phyloP scores from a whole-genome alignment of 2,888 invertebrate genomes.

The Himalopsyche anomala region DNA sequence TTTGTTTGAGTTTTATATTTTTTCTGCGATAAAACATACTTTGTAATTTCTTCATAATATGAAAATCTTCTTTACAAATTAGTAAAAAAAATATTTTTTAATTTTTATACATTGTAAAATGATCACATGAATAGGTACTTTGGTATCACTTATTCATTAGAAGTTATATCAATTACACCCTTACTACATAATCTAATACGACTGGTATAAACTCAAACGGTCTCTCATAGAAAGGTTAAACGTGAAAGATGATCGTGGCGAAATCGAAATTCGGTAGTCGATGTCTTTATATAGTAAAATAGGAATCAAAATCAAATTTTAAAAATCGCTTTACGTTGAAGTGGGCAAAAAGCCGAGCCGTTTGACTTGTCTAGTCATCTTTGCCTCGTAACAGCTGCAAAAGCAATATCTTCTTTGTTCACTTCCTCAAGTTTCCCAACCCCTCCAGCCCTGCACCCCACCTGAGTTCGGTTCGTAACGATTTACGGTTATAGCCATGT shows the following conservation, averaged over 20 bases:
- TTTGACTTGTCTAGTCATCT: conserved; percentile 43
- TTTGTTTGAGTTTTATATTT: too few species aligned
- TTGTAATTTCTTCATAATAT: too few species aligned
- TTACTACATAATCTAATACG: too few species aligned
- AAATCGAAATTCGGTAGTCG: not conserved
- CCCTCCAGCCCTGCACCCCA: conserved; percentile 48
- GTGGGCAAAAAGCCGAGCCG: conserved; percentile 26
- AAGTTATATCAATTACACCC: too few species aligned
- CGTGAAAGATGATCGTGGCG: not conserved
- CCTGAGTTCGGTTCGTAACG: conserved; percentile 64
- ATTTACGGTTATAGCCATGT: conserved; percentile 64
- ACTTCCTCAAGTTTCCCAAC: conserved; percentile 39
- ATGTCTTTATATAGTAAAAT: not conserved
- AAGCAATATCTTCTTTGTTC: conserved; percentile 54
- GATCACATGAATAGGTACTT: too few species aligned
- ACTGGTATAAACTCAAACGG: too few species aligned
- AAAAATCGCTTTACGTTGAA: conserved; percentile 17
- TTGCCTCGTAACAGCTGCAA: conserved; percentile 47
- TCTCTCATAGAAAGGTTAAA: too few species aligned
- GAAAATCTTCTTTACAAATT: too few species aligned
- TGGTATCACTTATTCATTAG: too few species aligned
- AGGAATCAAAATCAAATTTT: not conserved
- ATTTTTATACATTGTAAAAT: too few species aligned
- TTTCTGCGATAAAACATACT: too few species aligned
- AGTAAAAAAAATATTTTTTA: too few species aligned